These are phyloP conservation scores for Ailurus styani DNA, from an alignment of 2,113 vertebrate genomes.

Conservation along the genomic window DNA sequence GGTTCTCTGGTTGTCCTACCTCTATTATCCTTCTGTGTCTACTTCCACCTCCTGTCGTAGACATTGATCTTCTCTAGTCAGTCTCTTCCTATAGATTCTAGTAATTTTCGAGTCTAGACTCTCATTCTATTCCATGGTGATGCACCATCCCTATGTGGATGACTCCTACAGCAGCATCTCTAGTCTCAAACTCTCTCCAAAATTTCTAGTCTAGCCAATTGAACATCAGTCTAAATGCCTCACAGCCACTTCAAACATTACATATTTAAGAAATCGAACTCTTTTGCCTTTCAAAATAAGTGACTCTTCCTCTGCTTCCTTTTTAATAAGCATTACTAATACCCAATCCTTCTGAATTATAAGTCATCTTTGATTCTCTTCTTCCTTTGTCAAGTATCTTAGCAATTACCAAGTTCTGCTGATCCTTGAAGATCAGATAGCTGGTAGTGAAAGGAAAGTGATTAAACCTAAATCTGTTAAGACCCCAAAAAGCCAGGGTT, in stretches of 20 bases:
- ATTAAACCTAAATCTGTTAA: not conserved
- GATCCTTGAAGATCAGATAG: not conserved
- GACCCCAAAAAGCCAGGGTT: slow-evolving; percentile 12
- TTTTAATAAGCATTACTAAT: slow-evolving; percentile 9
- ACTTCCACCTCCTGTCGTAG: not conserved
- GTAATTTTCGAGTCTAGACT: slow-evolving; percentile 16
- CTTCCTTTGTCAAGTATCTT: not conserved
- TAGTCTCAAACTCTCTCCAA: not conserved
- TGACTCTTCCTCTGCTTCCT: not conserved
- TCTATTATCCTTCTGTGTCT: not conserved
- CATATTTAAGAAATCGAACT: slow-evolving; percentile 3
- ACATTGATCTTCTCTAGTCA: not conserved
- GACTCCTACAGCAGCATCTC: not conserved
- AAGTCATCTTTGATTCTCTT: not conserved
- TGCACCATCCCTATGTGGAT: not conserved
- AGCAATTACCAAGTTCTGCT: slow-evolving; percentile 15
- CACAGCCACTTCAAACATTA: not conserved
- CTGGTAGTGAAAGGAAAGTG: slow-evolving; percentile 27
- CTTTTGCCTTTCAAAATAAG: not conserved
- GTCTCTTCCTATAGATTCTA: not conserved
- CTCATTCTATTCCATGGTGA: not conserved
- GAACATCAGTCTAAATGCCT: slow-evolving; percentile 13
- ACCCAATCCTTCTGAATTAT: not conserved
- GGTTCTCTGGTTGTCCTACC: not conserved
- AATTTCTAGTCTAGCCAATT: slow-evolving; percentile 1